Evolutionary conservation across 1,140 invertebrate genomes (phyloP).

Genomic region (Goniozus legneri): DNA sequence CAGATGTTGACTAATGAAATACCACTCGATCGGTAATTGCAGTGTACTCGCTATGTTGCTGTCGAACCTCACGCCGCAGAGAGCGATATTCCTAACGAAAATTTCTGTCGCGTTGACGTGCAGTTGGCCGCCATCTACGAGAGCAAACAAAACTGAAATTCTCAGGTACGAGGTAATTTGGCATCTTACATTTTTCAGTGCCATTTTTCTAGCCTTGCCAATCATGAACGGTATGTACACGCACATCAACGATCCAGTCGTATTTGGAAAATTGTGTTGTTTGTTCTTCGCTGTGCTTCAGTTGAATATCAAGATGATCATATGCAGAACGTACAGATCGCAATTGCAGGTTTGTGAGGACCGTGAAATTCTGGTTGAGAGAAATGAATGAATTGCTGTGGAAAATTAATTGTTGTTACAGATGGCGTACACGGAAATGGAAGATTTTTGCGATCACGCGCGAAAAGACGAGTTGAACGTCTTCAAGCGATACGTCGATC

Average conservation of each 20-base stretch:
- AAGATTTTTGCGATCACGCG: slow-evolving; percentile 12
- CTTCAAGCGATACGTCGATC: slow-evolving; percentile 17
- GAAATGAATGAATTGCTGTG: slow-evolving; percentile 10
- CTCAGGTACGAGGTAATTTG: slow-evolving; percentile 13
- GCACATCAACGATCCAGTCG: slow-evolving; percentile 6
- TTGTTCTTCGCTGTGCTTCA: slow-evolving; percentile 13
- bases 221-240: background rate
- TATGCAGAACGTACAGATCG: slow-evolving; percentile 5
- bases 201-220: slow-evolving; percentile 6
- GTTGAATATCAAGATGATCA: slow-evolving; percentile 1
- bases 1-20: no score
- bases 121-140: slow-evolving; percentile 14
- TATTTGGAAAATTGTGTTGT: slow-evolving; percentile 11
- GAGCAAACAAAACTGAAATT: slow-evolving; percentile 6
- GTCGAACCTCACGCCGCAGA: slow-evolving; percentile 14
- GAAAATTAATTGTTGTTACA: no score
- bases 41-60: no score
- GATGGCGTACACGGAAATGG: slow-evolving; percentile 22
- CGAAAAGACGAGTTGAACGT: slow-evolving; percentile 6
- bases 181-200: slow-evolving; percentile 4
- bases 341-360: slow-evolving; percentile 17
- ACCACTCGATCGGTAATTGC: no score
- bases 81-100: slow-evolving; percentile 13
- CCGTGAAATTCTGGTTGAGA: slow-evolving; percentile 2
- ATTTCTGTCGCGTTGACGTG: slow-evolving; percentile 1